Base-by-base conservation (phyloP, 2,888 invertebrate genomes). In the Euplexia lucipara region DNA sequence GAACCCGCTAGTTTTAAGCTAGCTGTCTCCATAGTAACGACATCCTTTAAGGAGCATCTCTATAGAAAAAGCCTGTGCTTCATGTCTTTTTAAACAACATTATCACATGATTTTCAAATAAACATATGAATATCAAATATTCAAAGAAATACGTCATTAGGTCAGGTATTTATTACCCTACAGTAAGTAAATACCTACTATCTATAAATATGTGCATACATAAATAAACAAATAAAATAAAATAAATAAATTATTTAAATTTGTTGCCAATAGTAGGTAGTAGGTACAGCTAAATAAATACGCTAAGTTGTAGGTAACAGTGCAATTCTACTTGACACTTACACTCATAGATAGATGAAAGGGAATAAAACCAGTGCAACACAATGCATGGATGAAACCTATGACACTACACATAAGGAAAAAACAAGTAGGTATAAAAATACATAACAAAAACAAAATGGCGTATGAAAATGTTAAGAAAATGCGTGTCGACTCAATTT, bases 211-310 rank as follows among this genome's bases (percentile, higher is more conserved):
- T n/a, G n/a, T n/a, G n/a, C n/a, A n/a, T n/a, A n/a, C n/a, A n/a
- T n/a, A n/a, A n/a, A n/a, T n/a, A n/a, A n/a, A n/a, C n/a, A n/a
- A n/a, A n/a, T n/a, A n/a, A n/a, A n/a, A n/a, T n/a, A n/a, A n/a
- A n/a, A n/a, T n/a, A n/a, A n/a, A n/a, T n/a, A n/a, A n/a, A n/a
- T n/a, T n/a, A n/a, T n/a, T n/a, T n/a, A n/a, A n/a, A n/a, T n/a
- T n/a, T n/a, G n/a, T n/a, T n/a, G n/a, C 26, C 26, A 26, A 26
- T 26, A 6, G 22, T 35, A n/a, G n/a, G n/a, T n/a, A n/a, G n/a
- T 26, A n/a, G 35, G 57, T 34, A 34, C 60, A 56, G 10, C 16
- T 78, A 63, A 49, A 37, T 59, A 61, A 64, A 70, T 35, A 64
- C 53, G 8, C 9, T 47, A 12, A 32, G 45, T 12, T 41, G 47